Evolutionary conservation across 2,888 invertebrate genomes (phyloP).

Genomic region (Ophion ventricosus): DNA sequence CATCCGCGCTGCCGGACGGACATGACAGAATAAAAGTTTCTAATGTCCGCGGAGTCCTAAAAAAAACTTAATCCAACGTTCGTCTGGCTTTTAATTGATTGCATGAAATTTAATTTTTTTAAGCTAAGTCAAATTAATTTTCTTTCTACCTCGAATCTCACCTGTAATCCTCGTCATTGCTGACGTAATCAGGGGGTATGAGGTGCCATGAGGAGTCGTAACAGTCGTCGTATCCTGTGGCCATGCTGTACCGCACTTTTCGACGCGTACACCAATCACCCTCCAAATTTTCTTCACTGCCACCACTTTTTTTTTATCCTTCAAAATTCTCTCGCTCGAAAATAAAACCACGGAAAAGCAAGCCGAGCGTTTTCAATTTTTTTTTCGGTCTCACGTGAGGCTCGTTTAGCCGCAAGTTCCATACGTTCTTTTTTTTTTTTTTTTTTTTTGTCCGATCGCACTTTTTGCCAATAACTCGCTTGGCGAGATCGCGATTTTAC

Average conservation of each 20-base stretch:
- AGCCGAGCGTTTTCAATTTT: background rate
- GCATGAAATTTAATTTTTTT: too few relatives aligned
- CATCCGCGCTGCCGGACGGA: too few relatives aligned
- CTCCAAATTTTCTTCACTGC: constrained; percentile 35
- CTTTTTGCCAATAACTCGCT: background rate
- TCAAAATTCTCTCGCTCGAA: background rate
- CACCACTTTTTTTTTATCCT: background rate
- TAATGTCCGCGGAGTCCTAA: too few relatives aligned
- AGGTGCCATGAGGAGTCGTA: constrained; percentile 89
- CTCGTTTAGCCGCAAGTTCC: constrained; percentile 14
- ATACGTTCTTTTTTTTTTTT: constrained; percentile 17
- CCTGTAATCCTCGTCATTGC: constrained; percentile 89
- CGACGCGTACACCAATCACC: constrained; percentile 43
- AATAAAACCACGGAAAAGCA: background rate
- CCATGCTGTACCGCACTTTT: constrained; percentile 78
- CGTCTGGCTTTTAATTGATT: too few relatives aligned
- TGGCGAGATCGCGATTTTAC: background rate
- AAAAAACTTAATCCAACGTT: too few relatives aligned
- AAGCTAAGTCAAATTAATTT: background rate
- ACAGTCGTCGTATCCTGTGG: constrained; percentile 86
- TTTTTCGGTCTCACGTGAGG: background rate
- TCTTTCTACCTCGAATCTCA: constrained; percentile 75
- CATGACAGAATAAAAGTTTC: too few relatives aligned
- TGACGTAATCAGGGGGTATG: constrained; percentile 89
- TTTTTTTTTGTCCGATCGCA: background rate